Evolutionary conservation across 1,140 invertebrate species (phyloP).

Genomic region (Octopus sinensis): DNA sequence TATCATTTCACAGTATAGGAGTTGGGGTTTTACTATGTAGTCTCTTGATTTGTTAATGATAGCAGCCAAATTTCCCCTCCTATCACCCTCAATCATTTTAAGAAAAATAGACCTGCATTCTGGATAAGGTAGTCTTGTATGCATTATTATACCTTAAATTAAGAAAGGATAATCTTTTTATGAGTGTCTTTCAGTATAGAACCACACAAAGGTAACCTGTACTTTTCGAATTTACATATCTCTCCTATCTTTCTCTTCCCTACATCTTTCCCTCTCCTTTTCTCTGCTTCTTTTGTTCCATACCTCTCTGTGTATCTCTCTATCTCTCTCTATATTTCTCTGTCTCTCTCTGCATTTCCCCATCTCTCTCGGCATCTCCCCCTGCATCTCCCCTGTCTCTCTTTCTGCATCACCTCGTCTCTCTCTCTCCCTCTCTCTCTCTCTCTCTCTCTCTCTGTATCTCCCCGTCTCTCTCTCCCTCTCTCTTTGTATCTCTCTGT

Average conservation of each 20-base stretch:
- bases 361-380: background rate
- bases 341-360: background rate
- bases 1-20: no score
- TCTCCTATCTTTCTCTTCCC: background rate
- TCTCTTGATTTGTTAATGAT: no score
- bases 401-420: background rate
- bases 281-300: slow-evolving; percentile 10
- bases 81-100: no score
- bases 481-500: background rate
- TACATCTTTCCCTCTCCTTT: background rate
- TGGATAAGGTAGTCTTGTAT: no score
- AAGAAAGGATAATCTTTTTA: no score
- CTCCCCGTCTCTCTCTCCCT: background rate
- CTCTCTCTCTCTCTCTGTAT: slow-evolving; percentile 1
- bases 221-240: no score
- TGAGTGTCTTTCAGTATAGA: no score
- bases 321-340: background rate
- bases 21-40: no score
- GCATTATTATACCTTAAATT: no score
- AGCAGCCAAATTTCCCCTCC: no score
- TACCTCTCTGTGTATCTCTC: background rate
- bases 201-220: no score
- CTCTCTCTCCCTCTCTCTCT: background rate
- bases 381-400: background rate
- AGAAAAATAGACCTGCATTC: no score